Evolutionary conservation across 2,888 invertebrate genomes (phyloP), one percentile per base, ranked within the genome.

Genomic region (Empis livida): DNA sequence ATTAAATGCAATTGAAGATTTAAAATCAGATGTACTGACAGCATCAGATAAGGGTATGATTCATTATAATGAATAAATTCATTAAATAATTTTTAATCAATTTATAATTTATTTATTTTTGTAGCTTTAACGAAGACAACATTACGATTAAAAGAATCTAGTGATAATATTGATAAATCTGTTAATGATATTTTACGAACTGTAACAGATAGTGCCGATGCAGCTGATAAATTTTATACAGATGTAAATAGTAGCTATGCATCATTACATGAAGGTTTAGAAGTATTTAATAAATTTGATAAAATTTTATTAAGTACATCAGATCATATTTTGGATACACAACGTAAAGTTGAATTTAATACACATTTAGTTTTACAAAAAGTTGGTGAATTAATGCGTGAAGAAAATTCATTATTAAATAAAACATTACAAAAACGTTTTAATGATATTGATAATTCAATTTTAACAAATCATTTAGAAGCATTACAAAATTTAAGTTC

Each of bases 261-360:
- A 42, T 67, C 74, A 10, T 59, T 81, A 40, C 71, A 70, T 43
- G 71, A 64, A 31, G 79, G 79, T 61, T 72, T 78, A 50, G 62
- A 63, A 39, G 57, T 60, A 0, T 70, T 90, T 45, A 73, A 78
- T 3, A 85, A 84, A 61, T 79, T 83, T 49, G 88, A 89, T 60
- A 78, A 81, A 54, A 80, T 90, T 3, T 75, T 90, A 67, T 72
- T 87, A 43, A 82, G 86, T 60, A 90, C 86, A 40, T 85, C 88
- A 0, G 90, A 91, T 68, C 82, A 84, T 60, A 86, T 90, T 31
- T 65, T 88, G 59, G 87, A 88, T 50, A 87, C 83, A 2, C 91
- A 88, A 66, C 79, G 87, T 45, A 76, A 87, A 40, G 78, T 92
- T 13, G 90, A 91, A 61, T 89, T 87, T 58, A 86, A 87, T 8